Evolutionary conservation across 1,140 invertebrate genomes (phyloP).

Genomic region (Pseudoatta argentina): DNA sequence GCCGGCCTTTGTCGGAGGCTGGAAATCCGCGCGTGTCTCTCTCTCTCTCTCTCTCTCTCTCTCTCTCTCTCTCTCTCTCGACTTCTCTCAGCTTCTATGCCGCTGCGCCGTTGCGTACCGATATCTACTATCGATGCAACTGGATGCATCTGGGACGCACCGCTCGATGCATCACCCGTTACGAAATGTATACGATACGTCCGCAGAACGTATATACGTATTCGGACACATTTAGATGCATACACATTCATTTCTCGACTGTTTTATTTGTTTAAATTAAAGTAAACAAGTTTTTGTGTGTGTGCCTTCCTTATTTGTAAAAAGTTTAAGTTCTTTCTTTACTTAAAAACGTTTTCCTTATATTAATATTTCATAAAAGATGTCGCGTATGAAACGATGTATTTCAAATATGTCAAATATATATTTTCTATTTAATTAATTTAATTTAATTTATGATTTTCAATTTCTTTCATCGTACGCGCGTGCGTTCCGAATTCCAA

Average conservation of each 20-base stretch:
- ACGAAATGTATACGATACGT: constrained; percentile 13
- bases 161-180: constrained; percentile 9
- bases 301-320: neutral
- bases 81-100: no score
- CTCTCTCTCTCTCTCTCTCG: neutral
- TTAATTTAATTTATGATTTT: neutral
- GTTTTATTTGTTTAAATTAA: neutral
- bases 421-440: neutral
- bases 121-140: neutral
- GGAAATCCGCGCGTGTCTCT: constrained; percentile 13
- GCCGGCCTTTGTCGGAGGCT: constrained; percentile 64
- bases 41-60: neutral
- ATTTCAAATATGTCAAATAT: neutral
- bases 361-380: neutral
- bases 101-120: neutral
- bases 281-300: neutral
- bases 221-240: neutral
- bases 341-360: neutral
- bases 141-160: constrained; percentile 6
- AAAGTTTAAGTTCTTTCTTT: neutral
- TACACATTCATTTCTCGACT: neutral
- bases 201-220: neutral
- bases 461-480: neutral
- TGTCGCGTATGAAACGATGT: neutral
- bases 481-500: neutral